Base-by-base conservation (phyloP, 2,888 invertebrate species). In the Pseudococcus longispinus region DNA sequence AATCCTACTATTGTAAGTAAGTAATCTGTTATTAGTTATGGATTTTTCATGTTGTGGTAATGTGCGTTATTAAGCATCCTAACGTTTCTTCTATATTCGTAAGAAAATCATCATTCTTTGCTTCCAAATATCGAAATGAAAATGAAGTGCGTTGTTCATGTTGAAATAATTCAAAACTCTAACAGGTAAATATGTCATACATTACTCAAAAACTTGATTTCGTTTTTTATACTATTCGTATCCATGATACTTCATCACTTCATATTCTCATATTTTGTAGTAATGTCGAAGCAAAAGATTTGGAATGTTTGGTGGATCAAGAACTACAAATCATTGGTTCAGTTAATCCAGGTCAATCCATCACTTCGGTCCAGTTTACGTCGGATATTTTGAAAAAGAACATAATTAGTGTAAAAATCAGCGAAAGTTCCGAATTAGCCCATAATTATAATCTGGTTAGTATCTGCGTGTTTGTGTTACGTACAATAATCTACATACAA, bases 351-450 rank as follows among this genome's bases (percentile, higher is more conserved):
- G 85, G 85, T 18, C 37, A 70, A 32, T 85, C 44, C 15, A 23
- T 85, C 4, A n/a, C 44, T 70, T 37, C 44, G 2, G 44, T 44
- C 18, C 32, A 65, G 2, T 85, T 85, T n/a, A n/a, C 23, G 18
- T 70, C 85, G 20, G 85, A 85, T 23, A 18, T 44, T 11, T 20
- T 85, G 2, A 85, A 85, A 11, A 85, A 74, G 1, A 74, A 74
- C 65, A 70, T 85, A 23, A 74, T 70, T 0, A 44, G 26, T 44
- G 51, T 85, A 4, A 70, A 74, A 20, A 37, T 85, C 9, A 65
- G 85, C 23, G 85, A 85, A 46, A 70, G 65, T 46, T 85, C 85
- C 18, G 85, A 85, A 77, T 85, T 85, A 18, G 60, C 37, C 13
- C 70, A 74, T 70, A 70, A 23, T 51, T 74, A 46, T 51, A 23